Percentiles rank a stretch among this genome's conserved stretches.
Evolutionary conservation across 2,797 vertebrate species (phyloP).

Genomic region (Eleutherodactylus coqui): DNA sequence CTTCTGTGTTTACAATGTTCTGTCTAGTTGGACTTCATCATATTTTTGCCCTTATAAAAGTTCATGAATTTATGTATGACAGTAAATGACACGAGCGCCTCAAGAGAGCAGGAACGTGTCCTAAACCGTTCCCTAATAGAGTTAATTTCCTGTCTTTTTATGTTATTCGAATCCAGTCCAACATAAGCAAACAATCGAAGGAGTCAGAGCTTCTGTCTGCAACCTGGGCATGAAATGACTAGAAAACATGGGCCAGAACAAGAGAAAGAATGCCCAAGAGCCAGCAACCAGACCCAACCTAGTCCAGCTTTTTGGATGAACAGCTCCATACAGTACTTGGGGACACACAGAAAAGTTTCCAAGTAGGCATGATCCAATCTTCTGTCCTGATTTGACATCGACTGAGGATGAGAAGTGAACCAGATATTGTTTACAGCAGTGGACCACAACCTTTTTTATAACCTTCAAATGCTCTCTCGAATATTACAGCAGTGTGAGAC

Average conservation of each 20-base stretch:
- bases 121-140: conserved; percentile 30
- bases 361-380: neutral
- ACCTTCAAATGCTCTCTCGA: too few species aligned
- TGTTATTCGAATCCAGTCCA: conserved; percentile 22
- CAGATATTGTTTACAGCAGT: too few species aligned
- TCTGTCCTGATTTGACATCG: too few species aligned
- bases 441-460: too few species aligned
- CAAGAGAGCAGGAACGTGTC: neutral
- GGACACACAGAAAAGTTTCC: neutral
- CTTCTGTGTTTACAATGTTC: neutral
- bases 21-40: neutral
- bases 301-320: neutral
- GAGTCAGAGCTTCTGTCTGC: conserved; percentile 3
- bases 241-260: neutral
- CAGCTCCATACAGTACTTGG: neutral
- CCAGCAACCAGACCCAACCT: neutral
- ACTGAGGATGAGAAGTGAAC: too few species aligned
- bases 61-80: neutral
- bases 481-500: too few species aligned
- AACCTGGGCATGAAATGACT: conserved; percentile 24
- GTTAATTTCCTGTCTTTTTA: conserved; percentile 57
- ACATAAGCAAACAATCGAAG: conserved; percentile 24
- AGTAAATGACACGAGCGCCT: neutral
- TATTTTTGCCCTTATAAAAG: neutral
- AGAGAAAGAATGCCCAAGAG: neutral